Evolutionary conservation across 2,113 vertebrate species (phyloP).

Genomic region (Mormoops blainvillei): DNA sequence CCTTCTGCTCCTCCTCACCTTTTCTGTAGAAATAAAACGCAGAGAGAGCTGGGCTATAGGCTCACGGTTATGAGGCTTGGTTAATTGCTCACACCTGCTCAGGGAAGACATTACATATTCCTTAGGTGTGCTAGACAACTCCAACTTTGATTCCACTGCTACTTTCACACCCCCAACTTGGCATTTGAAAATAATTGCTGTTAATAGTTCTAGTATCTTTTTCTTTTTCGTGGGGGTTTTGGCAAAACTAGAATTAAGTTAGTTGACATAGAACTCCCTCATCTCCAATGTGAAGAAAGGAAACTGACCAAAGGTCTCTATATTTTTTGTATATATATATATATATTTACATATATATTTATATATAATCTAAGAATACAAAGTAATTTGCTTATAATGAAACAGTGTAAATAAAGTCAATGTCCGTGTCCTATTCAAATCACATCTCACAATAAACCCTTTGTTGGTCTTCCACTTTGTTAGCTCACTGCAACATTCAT

Average conservation of each 20-base stretch:
- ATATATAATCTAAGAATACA: neutral
- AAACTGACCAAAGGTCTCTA: neutral
- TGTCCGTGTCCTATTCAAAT: neutral
- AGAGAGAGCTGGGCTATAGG: neutral
- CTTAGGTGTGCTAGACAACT: neutral
- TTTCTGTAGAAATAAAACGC: constrained; percentile 43
- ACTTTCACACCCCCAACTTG: neutral
- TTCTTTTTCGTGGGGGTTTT: neutral
- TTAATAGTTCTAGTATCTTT: neutral
- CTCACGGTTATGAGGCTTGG: neutral
- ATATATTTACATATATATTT: too few species aligned
- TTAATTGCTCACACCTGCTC: constrained; percentile 33
- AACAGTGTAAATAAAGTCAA: neutral
- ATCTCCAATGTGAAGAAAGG: neutral
- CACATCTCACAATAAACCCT: neutral
- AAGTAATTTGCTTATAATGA: neutral
- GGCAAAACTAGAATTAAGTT: neutral
- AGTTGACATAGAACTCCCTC: neutral
- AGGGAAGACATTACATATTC: neutral
- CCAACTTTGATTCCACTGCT: neutral
- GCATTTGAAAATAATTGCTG: neutral
- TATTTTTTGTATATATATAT: too few species aligned
- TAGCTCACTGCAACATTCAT: neutral
- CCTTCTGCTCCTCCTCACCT: neutral
- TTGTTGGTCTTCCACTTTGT: rapidly evolving